These are phyloP conservation scores for Fragariocoptes setiger DNA, from an alignment of 1,140 invertebrate genomes.

Conservation along the genomic window DNA sequence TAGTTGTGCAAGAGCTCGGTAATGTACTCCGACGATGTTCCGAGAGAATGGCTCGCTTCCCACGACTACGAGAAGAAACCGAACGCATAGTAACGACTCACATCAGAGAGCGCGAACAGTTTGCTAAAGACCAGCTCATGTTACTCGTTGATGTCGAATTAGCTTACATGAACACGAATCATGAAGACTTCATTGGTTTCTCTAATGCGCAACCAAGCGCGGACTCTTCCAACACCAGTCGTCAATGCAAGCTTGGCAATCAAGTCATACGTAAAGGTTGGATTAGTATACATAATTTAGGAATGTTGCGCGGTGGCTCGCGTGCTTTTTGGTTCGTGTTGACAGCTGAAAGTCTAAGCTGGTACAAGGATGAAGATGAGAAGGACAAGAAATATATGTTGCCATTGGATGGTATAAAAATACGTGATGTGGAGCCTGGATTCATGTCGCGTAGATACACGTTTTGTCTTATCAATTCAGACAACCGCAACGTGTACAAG, in stretches of 20 bases:
- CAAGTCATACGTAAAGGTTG: conserved; percentile 96
- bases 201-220: conserved; percentile 87
- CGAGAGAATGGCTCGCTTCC: conserved; percentile 82
- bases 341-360: conserved; percentile 89
- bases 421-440: conserved; percentile 68
- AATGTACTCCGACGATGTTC: conserved; percentile 74
- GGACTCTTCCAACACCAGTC: conserved; percentile 35
- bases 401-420: conserved; percentile 75
- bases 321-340: conserved; percentile 97
- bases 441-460: conserved; percentile 90
- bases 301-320: conserved; percentile 91
- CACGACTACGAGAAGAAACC: conserved; percentile 75
- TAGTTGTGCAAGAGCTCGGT: conserved; percentile 61
- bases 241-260: conserved; percentile 56
- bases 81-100: conserved; percentile 81
- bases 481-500: conserved; percentile 16
- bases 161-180: conserved; percentile 99
- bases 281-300: conserved; percentile 88
- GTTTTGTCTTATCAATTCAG: conserved; percentile 90
- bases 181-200: conserved; percentile 98
- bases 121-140: conserved; percentile 75
- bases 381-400: conserved; percentile 99
- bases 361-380: conserved; percentile 99
- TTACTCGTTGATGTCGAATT: conserved; percentile 66
- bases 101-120: conserved; percentile 65